These are phyloP conservation scores for Coregonus ussuriensis DNA, from an alignment of 2,797 vertebrate species.

Conservation along the genomic window DNA sequence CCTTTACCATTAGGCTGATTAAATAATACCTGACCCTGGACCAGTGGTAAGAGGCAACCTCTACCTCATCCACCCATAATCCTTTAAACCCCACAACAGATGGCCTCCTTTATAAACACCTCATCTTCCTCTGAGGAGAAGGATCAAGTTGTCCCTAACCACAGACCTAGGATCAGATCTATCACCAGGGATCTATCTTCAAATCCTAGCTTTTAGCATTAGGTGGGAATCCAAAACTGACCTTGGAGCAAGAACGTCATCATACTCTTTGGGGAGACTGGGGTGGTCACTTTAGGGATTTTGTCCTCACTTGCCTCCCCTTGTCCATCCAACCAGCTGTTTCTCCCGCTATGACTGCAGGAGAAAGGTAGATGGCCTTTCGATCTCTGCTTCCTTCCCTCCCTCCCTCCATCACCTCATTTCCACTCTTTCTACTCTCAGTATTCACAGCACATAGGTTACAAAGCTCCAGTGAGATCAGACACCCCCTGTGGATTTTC, in stretches of 20 bases:
- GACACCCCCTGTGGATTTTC: background rate
- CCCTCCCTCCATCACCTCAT: background rate
- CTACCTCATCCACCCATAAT: slow-evolving; percentile 45
- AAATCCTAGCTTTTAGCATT: no score
- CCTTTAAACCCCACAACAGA: slow-evolving; percentile 69
- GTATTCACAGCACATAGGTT: background rate
- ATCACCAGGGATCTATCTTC: background rate
- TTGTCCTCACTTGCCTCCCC: background rate
- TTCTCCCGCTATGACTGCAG: background rate
- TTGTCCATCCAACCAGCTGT: no score
- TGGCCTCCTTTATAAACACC: slow-evolving; percentile 39
- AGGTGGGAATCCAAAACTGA: no score
- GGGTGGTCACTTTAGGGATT: background rate
- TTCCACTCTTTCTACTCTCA: background rate
- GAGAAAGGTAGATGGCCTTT: background rate
- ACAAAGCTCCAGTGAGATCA: background rate
- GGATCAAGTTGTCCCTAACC: background rate
- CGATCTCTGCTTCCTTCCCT: background rate
- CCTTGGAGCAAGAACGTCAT: no score
- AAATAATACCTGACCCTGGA: slow-evolving; percentile 27
- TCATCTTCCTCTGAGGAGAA: background rate
- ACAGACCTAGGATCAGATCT: background rate
- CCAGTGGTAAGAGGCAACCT: slow-evolving; percentile 15
- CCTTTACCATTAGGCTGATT: slow-evolving; percentile 1
- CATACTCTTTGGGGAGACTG: no score